Evolutionary conservation across 1,140 invertebrate species (phyloP).

Genomic region (Lethocerus indicus): DNA sequence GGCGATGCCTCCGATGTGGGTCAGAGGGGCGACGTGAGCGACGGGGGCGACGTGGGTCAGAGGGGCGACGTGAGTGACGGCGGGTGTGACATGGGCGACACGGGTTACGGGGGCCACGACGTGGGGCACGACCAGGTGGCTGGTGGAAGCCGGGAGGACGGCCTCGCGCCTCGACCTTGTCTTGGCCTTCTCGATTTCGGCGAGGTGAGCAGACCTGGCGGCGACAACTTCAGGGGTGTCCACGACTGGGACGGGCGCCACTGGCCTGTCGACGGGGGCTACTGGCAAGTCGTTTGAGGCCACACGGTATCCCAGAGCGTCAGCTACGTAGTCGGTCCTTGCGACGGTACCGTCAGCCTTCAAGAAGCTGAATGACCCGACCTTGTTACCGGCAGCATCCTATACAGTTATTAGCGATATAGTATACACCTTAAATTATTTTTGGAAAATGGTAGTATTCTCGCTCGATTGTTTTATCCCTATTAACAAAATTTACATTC

Average conservation of each 20-base stretch:
- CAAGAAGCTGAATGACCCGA: slow-evolving; percentile 34
- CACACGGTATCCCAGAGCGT: slow-evolving; percentile 32
- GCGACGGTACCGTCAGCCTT: slow-evolving; percentile 31
- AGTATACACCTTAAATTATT: no score
- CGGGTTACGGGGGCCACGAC: slow-evolving; percentile 20
- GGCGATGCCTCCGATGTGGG: slow-evolving; percentile 23
- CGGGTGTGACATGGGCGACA: slow-evolving; percentile 19
- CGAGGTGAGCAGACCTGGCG: slow-evolving; percentile 20
- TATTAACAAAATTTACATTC: no score
- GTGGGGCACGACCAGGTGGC: slow-evolving; percentile 5
- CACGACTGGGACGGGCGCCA: slow-evolving; percentile 14
- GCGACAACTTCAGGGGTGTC: slow-evolving; percentile 16
- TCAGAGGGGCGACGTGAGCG: slow-evolving; percentile 17
- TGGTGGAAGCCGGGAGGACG: slow-evolving; percentile 25
- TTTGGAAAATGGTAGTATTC: no score
- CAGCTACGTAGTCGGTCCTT: slow-evolving; percentile 30
- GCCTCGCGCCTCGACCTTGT: slow-evolving; percentile 22
- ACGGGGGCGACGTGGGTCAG: slow-evolving; percentile 5
- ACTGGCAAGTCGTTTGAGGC: slow-evolving; percentile 30
- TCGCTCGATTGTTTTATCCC: no score
- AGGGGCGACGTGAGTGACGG: slow-evolving; percentile 4
- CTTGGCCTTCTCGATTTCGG: slow-evolving; percentile 1
- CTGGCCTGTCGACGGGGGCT: slow-evolving; percentile 17
- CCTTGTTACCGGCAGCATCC: slow-evolving; percentile 33
- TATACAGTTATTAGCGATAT: no score